Evolutionary conservation across 2,888 invertebrate species (phyloP).

Genomic region (Conops quadrifasciatus): DNA sequence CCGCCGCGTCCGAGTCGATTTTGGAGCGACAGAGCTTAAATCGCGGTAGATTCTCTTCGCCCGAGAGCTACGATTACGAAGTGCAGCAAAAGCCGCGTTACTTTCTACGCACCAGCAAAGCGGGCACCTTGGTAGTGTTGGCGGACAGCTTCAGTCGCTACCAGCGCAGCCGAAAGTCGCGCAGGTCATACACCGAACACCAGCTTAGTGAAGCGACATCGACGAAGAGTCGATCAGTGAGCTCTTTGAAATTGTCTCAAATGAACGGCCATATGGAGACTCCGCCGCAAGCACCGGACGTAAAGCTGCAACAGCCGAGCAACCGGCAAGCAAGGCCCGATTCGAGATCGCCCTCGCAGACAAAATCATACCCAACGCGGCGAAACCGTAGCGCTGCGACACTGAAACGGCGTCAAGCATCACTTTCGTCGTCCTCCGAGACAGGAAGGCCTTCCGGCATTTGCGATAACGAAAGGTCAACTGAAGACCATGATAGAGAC

Average conservation of each 20-base stretch:
- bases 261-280: background rate
- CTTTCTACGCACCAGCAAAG: conserved; percentile 67
- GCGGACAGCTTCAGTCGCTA: conserved; percentile 65
- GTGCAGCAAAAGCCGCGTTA: conserved; percentile 61
- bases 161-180: conserved; percentile 56
- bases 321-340: conserved; percentile 31
- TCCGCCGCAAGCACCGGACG: background rate
- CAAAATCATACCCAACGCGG: conserved; percentile 43
- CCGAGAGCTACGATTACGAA: conserved; percentile 50
- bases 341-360: conserved; percentile 30
- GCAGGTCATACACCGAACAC: conserved; percentile 54
- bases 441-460: conserved; percentile 22
- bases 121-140: conserved; percentile 68
- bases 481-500: background rate
- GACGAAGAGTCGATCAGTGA: conserved; percentile 40
- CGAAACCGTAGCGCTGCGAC: conserved; percentile 46
- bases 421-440: conserved; percentile 37
- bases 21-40: conserved; percentile 61
- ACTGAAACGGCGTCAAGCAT: conserved; percentile 27
- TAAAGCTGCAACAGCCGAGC: conserved; percentile 1
- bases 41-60: conserved; percentile 60
- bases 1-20: conserved; percentile 56
- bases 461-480: background rate
- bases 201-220: conserved; percentile 39
- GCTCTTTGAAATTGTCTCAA: conserved; percentile 27